Evolutionary conservation across 2,797 vertebrate genomes (phyloP).

Genomic region (Amniataba percoides): DNA sequence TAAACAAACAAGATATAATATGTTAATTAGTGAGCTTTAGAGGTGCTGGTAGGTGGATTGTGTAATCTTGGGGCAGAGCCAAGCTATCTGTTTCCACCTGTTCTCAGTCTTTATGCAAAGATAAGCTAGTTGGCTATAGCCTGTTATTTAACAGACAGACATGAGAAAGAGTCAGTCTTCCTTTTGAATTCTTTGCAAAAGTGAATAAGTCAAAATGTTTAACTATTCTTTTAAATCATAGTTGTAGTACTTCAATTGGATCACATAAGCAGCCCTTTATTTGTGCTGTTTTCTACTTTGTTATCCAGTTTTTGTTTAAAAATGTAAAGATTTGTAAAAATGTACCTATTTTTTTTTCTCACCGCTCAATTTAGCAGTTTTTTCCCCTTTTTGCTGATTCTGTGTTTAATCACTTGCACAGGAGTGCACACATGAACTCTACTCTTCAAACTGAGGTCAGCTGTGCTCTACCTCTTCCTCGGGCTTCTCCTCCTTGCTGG

Average conservation of each 20-base stretch:
- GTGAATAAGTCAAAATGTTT: neutral
- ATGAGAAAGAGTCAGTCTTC: neutral
- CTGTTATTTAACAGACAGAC: neutral
- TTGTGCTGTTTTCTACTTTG: neutral
- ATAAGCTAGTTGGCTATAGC: neutral
- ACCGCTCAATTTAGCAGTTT: neutral
- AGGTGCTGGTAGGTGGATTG: too few relatives aligned
- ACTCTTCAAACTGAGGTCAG: slow-evolving; percentile 14
- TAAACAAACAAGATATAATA: too few relatives aligned
- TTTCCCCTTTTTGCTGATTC: neutral
- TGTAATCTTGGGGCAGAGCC: too few relatives aligned
- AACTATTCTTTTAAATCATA: neutral
- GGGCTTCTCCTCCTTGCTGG: slow-evolving; percentile 93
- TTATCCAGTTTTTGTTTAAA: neutral
- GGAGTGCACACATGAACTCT: neutral
- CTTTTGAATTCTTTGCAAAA: neutral
- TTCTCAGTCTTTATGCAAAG: neutral
- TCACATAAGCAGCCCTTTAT: neutral
- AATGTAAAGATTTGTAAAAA: too few relatives aligned
- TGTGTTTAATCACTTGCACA: neutral
- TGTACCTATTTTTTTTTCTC: neutral
- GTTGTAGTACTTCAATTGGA: neutral
- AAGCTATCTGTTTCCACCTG: too few relatives aligned
- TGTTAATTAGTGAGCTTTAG: too few relatives aligned
- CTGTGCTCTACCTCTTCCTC: slow-evolving; percentile 89